Evolutionary conservation across 2,888 invertebrate genomes (phyloP).

Genomic region (Callyntrura guangdongensis): DNA sequence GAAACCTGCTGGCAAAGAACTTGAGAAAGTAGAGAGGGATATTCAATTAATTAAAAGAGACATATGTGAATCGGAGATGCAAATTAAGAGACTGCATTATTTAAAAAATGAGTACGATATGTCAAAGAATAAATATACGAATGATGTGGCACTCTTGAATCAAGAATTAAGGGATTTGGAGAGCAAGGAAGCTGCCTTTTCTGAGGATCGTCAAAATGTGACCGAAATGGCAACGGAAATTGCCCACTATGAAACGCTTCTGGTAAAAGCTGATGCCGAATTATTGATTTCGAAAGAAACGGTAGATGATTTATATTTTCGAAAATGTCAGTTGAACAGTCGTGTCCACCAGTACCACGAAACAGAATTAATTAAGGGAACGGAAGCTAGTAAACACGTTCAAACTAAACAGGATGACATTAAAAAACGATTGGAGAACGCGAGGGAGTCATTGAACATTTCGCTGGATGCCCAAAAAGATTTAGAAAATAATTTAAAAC

Average conservation of each 20-base stretch:
- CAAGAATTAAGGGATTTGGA: conserved; percentile 53
- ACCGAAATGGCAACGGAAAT: not conserved
- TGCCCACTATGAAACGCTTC: not conserved
- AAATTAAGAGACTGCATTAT: conserved; percentile 31
- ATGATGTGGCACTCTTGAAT: not conserved
- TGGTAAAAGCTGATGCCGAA: not conserved
- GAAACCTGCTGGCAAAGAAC: conserved; percentile 29
- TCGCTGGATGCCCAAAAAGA: too few relatives aligned
- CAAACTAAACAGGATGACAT: not conserved
- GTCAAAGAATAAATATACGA: conserved; percentile 2
- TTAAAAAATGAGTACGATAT: conserved; percentile 48
- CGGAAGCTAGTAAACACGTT: not conserved
- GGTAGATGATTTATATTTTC: not conserved
- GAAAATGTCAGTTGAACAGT: conserved; percentile 41
- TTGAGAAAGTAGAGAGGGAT: conserved; percentile 13
- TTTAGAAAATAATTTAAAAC: too few relatives aligned
- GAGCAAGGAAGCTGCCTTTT: not conserved
- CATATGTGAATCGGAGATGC: conserved; percentile 11
- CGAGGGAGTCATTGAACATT: not conserved
- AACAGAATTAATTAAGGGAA: not conserved
- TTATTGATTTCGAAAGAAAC: not conserved
- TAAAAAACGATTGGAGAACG: not conserved
- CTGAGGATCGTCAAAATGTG: not conserved
- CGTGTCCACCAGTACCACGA: not conserved
- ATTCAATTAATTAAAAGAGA: conserved; percentile 50